These are phyloP conservation scores for Rhyzopertha dominica DNA, from an alignment of 1,140 invertebrate species.

Conservation along the genomic window DNA sequence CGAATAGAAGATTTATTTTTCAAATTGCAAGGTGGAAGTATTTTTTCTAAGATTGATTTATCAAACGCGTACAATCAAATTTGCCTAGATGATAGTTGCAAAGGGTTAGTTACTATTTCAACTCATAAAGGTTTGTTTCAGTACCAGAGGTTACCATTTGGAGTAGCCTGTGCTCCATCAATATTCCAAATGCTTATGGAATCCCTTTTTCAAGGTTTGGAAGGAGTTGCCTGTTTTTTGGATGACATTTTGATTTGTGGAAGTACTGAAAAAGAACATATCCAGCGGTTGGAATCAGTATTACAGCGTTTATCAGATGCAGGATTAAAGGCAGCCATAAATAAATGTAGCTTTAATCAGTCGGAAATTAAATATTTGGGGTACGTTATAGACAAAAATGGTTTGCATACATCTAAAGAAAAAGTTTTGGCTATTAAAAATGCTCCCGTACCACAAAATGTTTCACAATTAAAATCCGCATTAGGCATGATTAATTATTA, in stretches of 20 bases:
- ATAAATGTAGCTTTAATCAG: too few relatives aligned
- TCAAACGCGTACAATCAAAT: slow-evolving; percentile 30
- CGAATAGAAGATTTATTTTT: slow-evolving; percentile 35
- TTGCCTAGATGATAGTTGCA: background rate
- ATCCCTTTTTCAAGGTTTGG: slow-evolving; percentile 20
- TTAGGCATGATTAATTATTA: slow-evolving; percentile 39
- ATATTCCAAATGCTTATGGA: slow-evolving; percentile 13
- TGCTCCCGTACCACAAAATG: too few relatives aligned
- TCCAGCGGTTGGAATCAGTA: too few relatives aligned
- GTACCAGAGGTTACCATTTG: too few relatives aligned
- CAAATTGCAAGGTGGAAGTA: slow-evolving; percentile 24
- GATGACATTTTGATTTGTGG: too few relatives aligned
- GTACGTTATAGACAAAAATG: slow-evolving; percentile 31
- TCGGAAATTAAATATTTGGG: too few relatives aligned
- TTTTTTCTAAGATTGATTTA: slow-evolving; percentile 29
- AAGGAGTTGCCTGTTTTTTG: too few relatives aligned
- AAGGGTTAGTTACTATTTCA: slow-evolving; percentile 2
- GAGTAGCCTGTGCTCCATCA: slow-evolving; percentile 9
- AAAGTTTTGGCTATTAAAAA: too few relatives aligned
- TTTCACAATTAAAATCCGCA: slow-evolving; percentile 36
- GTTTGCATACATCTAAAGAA: slow-evolving; percentile 31
- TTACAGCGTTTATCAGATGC: too few relatives aligned
- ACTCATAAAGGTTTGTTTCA: slow-evolving; percentile 9
- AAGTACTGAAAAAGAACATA: too few relatives aligned
- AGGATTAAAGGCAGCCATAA: too few relatives aligned